These are phyloP conservation scores for Heliocidaris tuberculata DNA, from an alignment of 35 echinoderm and acorn worm genomes.

Conservation along the genomic window DNA sequence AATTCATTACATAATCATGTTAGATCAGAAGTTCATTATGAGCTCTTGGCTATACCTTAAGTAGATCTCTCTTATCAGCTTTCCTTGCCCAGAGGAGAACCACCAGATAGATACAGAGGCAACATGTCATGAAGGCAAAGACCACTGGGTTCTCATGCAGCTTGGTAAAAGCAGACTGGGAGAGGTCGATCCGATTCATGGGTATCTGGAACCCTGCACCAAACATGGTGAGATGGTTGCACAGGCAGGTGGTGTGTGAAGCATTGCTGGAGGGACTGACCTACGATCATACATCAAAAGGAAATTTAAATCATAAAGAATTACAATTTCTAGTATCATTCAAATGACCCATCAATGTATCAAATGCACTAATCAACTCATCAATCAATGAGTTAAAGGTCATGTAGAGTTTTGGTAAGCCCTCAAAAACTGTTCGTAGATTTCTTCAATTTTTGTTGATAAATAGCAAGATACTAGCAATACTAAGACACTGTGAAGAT, in stretches of 20 bases:
- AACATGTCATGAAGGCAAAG: conserved; percentile 86
- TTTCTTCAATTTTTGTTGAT: too few relatives aligned
- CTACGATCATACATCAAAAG: conserved; percentile 12
- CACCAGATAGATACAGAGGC: conserved; percentile 79
- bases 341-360: too few relatives aligned
- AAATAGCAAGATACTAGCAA: too few relatives aligned
- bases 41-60: conserved; percentile 59
- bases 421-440: too few relatives aligned
- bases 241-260: conserved; percentile 60
- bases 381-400: too few relatives aligned
- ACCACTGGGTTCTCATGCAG: conserved; percentile 95
- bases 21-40: too few relatives aligned
- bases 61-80: conserved; percentile 82
- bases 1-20: too few relatives aligned
- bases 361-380: too few relatives aligned
- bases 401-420: too few relatives aligned
- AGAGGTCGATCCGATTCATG: conserved; percentile 86
- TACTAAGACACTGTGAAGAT: too few relatives aligned
- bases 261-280: conserved; percentile 60
- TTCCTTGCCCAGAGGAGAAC: conserved; percentile 96
- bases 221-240: conserved; percentile 90
- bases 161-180: conserved; percentile 87
- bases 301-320: too few relatives aligned
- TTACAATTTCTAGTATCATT: too few relatives aligned
- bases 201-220: conserved; percentile 83